phyloP scores from a whole-genome alignment of 2,797 vertebrate species.

The Pelobates cultripes region DNA sequence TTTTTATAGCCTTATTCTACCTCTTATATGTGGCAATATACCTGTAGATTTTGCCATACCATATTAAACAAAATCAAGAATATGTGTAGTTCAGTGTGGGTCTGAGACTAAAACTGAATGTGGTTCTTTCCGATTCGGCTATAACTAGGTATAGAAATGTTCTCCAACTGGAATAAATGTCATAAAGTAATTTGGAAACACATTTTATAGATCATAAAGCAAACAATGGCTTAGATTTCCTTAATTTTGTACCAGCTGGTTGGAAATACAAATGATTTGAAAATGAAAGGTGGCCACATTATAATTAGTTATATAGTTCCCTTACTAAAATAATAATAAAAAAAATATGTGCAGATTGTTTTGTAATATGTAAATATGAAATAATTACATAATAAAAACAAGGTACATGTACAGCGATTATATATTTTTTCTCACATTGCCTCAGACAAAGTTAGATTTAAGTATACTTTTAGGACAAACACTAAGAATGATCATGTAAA shows the following conservation, averaged over 20 bases:
- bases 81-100: neutral
- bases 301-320: neutral
- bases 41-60: neutral
- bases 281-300: conserved; percentile 8
- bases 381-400: no score
- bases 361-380: no score
- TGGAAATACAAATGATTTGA: conserved; percentile 13
- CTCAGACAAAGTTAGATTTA: no score
- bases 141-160: neutral
- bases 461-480: no score
- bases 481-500: no score
- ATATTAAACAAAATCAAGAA: neutral
- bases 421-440: no score
- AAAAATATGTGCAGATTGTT: no score
- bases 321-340: neutral
- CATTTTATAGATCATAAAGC: conserved; percentile 34
- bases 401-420: no score
- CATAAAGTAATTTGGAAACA: conserved; percentile 23
- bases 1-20: neutral
- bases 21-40: neutral
- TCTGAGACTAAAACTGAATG: neutral
- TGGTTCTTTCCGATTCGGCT: neutral
- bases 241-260: conserved; percentile 30
- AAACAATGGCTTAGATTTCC: conserved; percentile 34
- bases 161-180: conserved; percentile 12